phyloP scores from a whole-genome alignment of 2,888 invertebrate genomes.

The Phasia obesa region DNA sequence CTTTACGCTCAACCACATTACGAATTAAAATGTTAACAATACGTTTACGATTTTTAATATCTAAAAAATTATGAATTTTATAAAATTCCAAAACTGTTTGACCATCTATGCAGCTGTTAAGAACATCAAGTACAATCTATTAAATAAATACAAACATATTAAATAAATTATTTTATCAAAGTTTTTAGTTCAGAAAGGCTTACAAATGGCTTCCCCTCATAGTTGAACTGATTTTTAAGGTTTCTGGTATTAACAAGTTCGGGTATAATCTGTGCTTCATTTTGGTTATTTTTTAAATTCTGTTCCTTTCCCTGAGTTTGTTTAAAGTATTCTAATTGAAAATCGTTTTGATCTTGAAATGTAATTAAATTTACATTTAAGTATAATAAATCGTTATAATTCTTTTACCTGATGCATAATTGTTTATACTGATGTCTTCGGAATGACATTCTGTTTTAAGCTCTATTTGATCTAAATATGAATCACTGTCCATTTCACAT shows the following conservation, averaged over 20 bases:
- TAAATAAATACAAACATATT: background rate
- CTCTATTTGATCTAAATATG: constrained; percentile 64
- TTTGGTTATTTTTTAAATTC: constrained; percentile 5
- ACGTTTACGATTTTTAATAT: constrained; percentile 70
- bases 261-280: background rate
- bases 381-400: constrained; percentile 20
- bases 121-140: constrained; percentile 60
- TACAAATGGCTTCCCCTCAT: constrained; percentile 57
- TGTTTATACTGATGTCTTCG: constrained; percentile 1
- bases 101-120: constrained; percentile 61
- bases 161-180: background rate
- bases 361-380: too few species aligned
- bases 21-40: constrained; percentile 71
- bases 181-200: background rate
- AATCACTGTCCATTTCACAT: constrained; percentile 50
- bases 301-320: constrained; percentile 10
- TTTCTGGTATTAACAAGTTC: background rate
- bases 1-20: constrained; percentile 67
- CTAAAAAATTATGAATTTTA: constrained; percentile 71
- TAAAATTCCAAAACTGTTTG: constrained; percentile 72
- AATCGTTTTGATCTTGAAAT: too few species aligned
- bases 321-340: background rate
- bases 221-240: background rate
- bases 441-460: constrained; percentile 63
- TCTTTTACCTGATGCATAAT: constrained; percentile 24